A percentile compares a stretch with the other conserved stretches of the same genome.
Conservation (phyloP, 2,113 vertebrate genomes). For the Protomyctophum bolini region DNA sequence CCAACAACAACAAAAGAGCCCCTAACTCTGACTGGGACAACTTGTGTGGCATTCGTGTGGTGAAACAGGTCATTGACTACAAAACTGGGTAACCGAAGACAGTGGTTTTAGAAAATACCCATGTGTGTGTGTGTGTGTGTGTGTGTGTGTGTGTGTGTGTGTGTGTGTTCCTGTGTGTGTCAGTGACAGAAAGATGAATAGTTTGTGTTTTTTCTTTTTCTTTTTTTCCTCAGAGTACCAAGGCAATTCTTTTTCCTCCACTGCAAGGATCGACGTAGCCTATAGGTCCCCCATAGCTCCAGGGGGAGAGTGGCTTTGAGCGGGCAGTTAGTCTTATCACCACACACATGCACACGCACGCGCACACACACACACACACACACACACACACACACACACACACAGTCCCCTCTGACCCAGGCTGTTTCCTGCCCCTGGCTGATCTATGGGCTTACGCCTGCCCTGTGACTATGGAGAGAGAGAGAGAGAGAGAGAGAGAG, state of each 20-base stretch:
- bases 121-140: neutral
- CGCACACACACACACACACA: constrained; percentile 28
- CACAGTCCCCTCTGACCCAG: constrained; percentile 67
- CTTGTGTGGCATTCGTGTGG: constrained; percentile 11
- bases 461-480: constrained; percentile 62
- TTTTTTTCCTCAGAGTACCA: no score
- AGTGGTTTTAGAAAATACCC: neutral
- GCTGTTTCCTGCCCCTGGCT: constrained; percentile 76
- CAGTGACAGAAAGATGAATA: constrained; percentile 24
- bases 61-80: constrained; percentile 6
- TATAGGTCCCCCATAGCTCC: constrained; percentile 57
- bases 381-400: constrained; percentile 33
- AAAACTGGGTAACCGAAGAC: constrained; percentile 3
- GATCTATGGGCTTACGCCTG: constrained; percentile 76
- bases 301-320: constrained; percentile 61
- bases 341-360: constrained; percentile 16
- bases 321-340: constrained; percentile 74
- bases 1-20: no score
- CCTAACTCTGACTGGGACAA: neutral
- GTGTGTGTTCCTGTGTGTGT: neutral
- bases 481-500: constrained; percentile 49
- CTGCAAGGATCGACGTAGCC: constrained; percentile 47
- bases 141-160: constrained; percentile 17
- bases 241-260: constrained; percentile 30
- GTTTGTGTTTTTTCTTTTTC: constrained; percentile 36